Evolutionary conservation across 2,888 invertebrate genomes (phyloP), one percentile per base, ranked within the genome.

Genomic region (Norana najaformis): DNA sequence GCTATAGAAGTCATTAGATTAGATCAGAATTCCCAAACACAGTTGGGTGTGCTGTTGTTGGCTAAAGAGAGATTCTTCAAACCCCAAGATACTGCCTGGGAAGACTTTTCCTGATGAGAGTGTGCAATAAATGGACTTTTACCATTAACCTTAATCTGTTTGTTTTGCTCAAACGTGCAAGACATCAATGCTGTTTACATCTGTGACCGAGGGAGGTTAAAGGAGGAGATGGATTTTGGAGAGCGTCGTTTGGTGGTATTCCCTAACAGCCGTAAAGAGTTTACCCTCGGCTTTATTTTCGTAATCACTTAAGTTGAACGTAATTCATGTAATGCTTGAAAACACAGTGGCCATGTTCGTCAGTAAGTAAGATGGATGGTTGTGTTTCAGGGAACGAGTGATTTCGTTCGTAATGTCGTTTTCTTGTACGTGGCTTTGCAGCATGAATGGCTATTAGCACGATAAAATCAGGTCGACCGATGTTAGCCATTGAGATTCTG

Each of bases 301-400:
- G 69, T 69, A 69, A 69, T 69, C 69, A n/a, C 69, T 69, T 69
- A 69, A 69, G n/a, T 69, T 69, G 69, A 69, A n/a, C 30, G 69
- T n/a, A 8, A 30, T 69, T 69, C 69, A 13, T 2, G 69, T 69
- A n/a, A 69, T 69, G 69, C 30, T n/a, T n/a, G 30, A 69, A 69
- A 69, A 8, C 0, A n/a, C 69, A 5, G 69, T 13, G n/a, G 0
- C 69, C 69, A n/a, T n/a, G n/a, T 69, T 30, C 69, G n/a, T n/a
- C 69, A n/a, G 69, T 69, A 69, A 69, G 69, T n/a, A 69, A 69
- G 69, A 69, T 69, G 69, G 69, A 69, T 69, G 69, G 69, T 30
- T 69, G 14, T 16, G 69, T 1, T 30, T n/a, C 11, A 11, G 69
- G n/a, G 69, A 69, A n/a, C 30, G 30, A 8, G 69, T 16, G 69